phyloP scores from a whole-genome alignment of 2,797 vertebrate species.

The Enoplosus armatus region DNA sequence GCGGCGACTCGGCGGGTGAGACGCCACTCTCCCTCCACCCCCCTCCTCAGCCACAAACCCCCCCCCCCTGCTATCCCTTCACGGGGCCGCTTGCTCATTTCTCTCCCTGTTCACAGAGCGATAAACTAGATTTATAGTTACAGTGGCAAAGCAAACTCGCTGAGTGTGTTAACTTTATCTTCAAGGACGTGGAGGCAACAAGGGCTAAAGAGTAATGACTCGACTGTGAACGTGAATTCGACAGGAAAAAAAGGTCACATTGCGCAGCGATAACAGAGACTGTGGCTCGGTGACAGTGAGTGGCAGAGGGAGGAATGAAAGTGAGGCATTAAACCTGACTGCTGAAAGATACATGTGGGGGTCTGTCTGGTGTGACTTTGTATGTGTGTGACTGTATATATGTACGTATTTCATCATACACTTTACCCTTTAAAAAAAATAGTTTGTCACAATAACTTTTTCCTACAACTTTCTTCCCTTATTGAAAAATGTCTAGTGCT shows the following conservation, averaged over 20 bases:
- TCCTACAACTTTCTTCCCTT: no score
- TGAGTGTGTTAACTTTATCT: constrained; percentile 84
- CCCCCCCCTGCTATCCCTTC: constrained; percentile 13
- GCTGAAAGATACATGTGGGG: no score
- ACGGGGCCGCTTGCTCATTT: constrained; percentile 29
- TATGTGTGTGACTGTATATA: no score
- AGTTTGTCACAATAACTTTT: no score
- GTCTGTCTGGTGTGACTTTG: no score
- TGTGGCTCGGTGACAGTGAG: constrained; percentile 52
- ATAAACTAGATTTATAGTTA: constrained; percentile 83
- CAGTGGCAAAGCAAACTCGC: constrained; percentile 74
- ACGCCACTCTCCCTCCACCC: not conserved
- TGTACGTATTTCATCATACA: no score
- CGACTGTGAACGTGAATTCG: constrained; percentile 63
- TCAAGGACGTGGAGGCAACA: constrained; percentile 73
- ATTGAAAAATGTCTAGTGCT: no score
- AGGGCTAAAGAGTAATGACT: constrained; percentile 76
- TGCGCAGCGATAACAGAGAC: constrained; percentile 68
- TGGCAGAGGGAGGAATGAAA: constrained; percentile 61
- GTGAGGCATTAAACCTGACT: constrained; percentile 57
- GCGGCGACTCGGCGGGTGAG: constrained; percentile 51
- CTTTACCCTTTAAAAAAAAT: no score
- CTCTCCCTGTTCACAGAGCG: constrained; percentile 38
- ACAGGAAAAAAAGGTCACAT: constrained; percentile 68
- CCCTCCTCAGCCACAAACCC: constrained; percentile 12